Base-by-base conservation (phyloP, 2,888 invertebrate genomes). In the Ctena decussata region DNA sequence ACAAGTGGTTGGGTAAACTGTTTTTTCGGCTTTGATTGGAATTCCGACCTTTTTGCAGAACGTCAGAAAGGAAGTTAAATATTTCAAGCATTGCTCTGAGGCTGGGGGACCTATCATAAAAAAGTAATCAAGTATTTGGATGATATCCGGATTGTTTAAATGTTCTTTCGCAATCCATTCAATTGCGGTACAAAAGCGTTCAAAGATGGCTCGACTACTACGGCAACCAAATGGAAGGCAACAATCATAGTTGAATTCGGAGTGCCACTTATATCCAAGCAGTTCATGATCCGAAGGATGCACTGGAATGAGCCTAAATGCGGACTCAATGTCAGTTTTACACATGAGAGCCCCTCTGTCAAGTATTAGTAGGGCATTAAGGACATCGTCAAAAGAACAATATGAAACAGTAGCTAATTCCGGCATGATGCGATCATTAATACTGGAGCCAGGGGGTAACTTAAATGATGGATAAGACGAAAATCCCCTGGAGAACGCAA, bases 241-340 rank as follows among this genome's bases (percentile, higher is more conserved):
- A 11, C 8, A 24, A 41, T 77, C 65, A 65, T 35, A 77, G 24
- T 77, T 65, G 32, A 35, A 77, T 44, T 65, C 27, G 8, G 2
- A 21, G 1, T 77, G n/a, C 8, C 15, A 77, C 32, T 69, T 41
- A 70, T 37, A 70, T 1, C 77, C 77, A 21, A 77, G 49, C 1
- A 77, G 32, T 11, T 77, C 27, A 70, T 77, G 24, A 32, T 82
- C 79, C 1, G 32, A 27, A 18, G 85, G 77, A 39, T 44, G 46
- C 0, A 46, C 37, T 18, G 80, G 46, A n/a, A 70, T 35, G 24
- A 77, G 27, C n/a, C 70, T 11, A 70, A 77, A 70, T 1, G 3
- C 70, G 32, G 46, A 49, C 5, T 35, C 70, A 46, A 76, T 76
- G 30, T 76, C 76, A 21, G 65, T 65, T 65, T 76, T 76, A 21